phyloP scores from a whole-genome alignment of 2,797 vertebrate species.

The Tragopan temminckii region DNA sequence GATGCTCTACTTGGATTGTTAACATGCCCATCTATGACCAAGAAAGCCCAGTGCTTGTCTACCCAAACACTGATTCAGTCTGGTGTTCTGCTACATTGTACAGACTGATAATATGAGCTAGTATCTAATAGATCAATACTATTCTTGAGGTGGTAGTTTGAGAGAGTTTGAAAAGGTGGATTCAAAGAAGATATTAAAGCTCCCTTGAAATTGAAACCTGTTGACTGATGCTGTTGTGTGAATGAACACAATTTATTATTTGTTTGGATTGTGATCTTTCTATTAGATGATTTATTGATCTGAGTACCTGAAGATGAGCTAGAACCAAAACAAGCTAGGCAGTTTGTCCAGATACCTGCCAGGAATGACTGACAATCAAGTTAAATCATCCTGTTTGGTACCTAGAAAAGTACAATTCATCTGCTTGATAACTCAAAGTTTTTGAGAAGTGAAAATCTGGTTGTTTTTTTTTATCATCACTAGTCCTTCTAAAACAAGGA shows the following conservation, averaged over 20 bases:
- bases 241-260: neutral
- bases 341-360: too few species aligned
- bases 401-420: too few species aligned
- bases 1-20: neutral
- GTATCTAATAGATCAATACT: neutral
- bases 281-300: too few species aligned
- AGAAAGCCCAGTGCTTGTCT: neutral
- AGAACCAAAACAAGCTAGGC: too few species aligned
- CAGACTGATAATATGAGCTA: neutral
- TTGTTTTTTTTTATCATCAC: too few species aligned
- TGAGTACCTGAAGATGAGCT: too few species aligned
- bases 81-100: neutral
- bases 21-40: neutral
- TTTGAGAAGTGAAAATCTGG: too few species aligned
- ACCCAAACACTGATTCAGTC: rapidly evolving
- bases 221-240: neutral
- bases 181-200: conserved; percentile 15
- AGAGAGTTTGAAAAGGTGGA: neutral
- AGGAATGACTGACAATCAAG: too few species aligned
- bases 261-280: too few species aligned
- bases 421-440: too few species aligned
- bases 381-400: too few species aligned
- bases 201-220: neutral
- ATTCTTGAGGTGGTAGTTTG: neutral
- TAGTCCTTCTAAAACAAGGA: too few species aligned